These are phyloP conservation scores for Sphecodes monilicornis DNA, from an alignment of 2,888 invertebrate species.

Conservation along the genomic window DNA sequence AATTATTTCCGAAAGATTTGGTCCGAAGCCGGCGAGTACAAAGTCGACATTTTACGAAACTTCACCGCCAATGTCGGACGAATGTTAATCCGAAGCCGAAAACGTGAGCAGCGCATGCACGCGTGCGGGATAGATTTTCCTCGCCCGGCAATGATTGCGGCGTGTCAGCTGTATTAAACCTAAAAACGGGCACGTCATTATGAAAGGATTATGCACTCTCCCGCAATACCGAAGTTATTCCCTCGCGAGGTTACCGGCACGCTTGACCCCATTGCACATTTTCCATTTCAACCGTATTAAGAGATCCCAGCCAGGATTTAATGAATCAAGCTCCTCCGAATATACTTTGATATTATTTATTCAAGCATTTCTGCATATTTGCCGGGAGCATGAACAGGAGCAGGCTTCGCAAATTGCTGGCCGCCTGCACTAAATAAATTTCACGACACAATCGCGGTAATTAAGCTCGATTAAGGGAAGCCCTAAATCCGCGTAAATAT, in stretches of 20 bases:
- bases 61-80: not conserved
- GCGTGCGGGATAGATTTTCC: slow-evolving; percentile 25
- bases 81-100: slow-evolving; percentile 29
- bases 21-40: not conserved
- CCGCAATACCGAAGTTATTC: slow-evolving; percentile 62
- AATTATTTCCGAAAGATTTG: not conserved
- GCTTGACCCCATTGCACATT: slow-evolving; percentile 70
- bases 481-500: slow-evolving; percentile 37
- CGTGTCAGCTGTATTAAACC: slow-evolving; percentile 73
- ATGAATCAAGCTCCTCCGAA: slow-evolving; percentile 63
- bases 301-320: slow-evolving; percentile 71
- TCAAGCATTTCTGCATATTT: slow-evolving; percentile 40
- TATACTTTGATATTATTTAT: slow-evolving; percentile 70
- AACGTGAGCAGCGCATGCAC: slow-evolving; percentile 15
- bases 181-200: slow-evolving; percentile 76
- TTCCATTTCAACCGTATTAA: slow-evolving; percentile 70
- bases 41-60: slow-evolving; percentile 2
- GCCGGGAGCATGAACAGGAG: slow-evolving; percentile 36
- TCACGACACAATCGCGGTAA: slow-evolving; percentile 21
- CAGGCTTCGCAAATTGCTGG: slow-evolving; percentile 27
- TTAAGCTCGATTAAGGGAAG: slow-evolving; percentile 14
- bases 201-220: slow-evolving; percentile 72
- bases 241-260: slow-evolving; percentile 36
- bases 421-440: slow-evolving; percentile 29
- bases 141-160: slow-evolving; percentile 35